Evolutionary conservation across 2,888 invertebrate species (phyloP), one percentile per base, ranked within the genome.

Genomic region (Minunthozetes semirufus): DNA sequence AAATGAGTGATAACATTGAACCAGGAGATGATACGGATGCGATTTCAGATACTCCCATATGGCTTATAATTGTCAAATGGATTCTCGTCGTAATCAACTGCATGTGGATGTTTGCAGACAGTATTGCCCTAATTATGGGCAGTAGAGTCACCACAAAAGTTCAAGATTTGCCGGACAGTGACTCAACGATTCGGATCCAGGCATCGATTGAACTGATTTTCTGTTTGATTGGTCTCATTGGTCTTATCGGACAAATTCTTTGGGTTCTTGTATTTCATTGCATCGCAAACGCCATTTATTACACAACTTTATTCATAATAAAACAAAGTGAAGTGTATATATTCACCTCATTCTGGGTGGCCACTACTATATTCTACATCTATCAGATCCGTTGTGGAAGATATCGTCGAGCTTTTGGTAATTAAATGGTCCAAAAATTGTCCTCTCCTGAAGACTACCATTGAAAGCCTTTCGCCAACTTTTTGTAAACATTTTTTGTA

Each of bases 11-110:
- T 19, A 59, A 59, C 22, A 25, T 22, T 22, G 59, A 59, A 22
- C 22, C 59, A 22, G 59, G 5, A 59, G 22, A 59, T 3, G 25
- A 25, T 25, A 19, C 17, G 19, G 25, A n/a, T 5, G 8, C 22
- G 59, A 19, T 11, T 59, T 4, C 8, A 59, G 11, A 6, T 6
- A 59, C 59, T 22, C 59, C 59, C 13, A 59, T 59, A 59, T 59
- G 59, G 59, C 59, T 59, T 59, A 25, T 59, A 59, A 25, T 59
- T 2, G 22, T 59, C 19, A 59, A 59, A 59, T 59, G 59, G 59
- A 59, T 13, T 59, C 25, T 59, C 2, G 59, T 59, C 13, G 59
- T 59, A 59, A 59, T 59, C 59, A 59, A 59, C 13, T 59, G 59
- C 25, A 59, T 59, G 59, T 59, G 25, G 19, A 25, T 59, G 13